A percentile compares a stretch with the other conserved stretches of the same genome.
phyloP scores from a whole-genome alignment of 2,113 vertebrate species.

The Octodon degus region DNA sequence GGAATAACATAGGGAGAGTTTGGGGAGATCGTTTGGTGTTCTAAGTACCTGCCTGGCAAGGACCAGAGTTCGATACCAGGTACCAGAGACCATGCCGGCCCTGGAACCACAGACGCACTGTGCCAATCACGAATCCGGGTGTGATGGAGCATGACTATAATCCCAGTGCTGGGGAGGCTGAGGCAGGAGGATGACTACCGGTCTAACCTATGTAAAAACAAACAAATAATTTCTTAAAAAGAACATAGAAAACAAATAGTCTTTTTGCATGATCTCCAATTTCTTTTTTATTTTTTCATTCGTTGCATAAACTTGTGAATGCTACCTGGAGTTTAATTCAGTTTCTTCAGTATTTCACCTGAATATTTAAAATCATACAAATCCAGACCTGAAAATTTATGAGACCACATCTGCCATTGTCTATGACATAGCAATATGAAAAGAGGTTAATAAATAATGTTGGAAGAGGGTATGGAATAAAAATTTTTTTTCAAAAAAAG shows the following conservation, averaged over 20 bases:
- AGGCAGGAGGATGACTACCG: too few species aligned
- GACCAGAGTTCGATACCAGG: too few species aligned
- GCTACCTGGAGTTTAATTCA: conserved; percentile 5
- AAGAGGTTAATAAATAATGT: background rate
- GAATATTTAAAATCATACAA: conserved; percentile 52
- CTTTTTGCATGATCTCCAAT: background rate
- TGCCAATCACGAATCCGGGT: too few species aligned
- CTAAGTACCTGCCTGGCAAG: too few species aligned
- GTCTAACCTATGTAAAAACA: too few species aligned
- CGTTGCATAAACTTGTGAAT: conserved; percentile 31
- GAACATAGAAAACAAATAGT: background rate
- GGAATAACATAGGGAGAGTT: background rate
- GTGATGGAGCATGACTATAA: too few species aligned
- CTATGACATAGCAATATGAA: background rate
- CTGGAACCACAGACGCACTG: too few species aligned
- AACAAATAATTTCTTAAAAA: too few species aligned
- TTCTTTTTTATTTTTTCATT: conserved; percentile 11
- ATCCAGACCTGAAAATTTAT: background rate
- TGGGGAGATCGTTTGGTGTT: too few species aligned
- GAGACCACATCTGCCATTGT: background rate
- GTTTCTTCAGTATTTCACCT: conserved; percentile 9
- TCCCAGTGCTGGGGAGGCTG: too few species aligned
- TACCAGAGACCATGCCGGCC: too few species aligned
- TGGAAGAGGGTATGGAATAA: background rate
- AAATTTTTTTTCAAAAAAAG: background rate